A percentile compares a stretch with the other conserved stretches of the same genome.
These are phyloP conservation scores for Meandrina meandrites DNA, from an alignment of 92 coral and sea anemone species.

Conservation along the genomic window DNA sequence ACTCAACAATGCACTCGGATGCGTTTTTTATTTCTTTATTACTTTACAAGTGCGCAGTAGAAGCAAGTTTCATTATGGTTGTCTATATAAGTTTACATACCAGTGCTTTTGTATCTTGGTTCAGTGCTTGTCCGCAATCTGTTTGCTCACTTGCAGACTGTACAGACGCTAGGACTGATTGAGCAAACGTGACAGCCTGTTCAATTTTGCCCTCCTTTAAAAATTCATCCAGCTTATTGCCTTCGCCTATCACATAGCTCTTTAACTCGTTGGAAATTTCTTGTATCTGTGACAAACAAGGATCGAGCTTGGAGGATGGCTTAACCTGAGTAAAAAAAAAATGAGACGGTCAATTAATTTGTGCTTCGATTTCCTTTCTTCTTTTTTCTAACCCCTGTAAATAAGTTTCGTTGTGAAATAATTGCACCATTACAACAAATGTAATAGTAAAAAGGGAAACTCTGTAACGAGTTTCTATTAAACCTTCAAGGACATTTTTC, in stretches of 20 bases:
- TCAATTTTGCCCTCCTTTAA: slow-evolving; percentile 28
- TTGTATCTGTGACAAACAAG: neutral
- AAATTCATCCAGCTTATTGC: slow-evolving; percentile 20
- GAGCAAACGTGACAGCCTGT: slow-evolving; percentile 25
- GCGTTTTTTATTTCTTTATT: too few relatives aligned
- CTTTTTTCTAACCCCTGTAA: too few relatives aligned
- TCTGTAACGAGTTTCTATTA: too few relatives aligned
- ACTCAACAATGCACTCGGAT: too few relatives aligned
- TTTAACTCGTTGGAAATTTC: neutral
- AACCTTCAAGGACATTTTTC: too few relatives aligned
- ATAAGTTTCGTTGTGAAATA: too few relatives aligned
- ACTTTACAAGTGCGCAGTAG: too few relatives aligned
- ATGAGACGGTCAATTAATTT: too few relatives aligned
- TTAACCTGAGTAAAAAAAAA: neutral
- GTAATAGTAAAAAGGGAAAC: too few relatives aligned
- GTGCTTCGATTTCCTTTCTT: neutral
- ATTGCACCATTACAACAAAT: too few relatives aligned
- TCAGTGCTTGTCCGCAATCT: slow-evolving; percentile 21
- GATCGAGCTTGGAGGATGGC: slow-evolving; percentile 34
- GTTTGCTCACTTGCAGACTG: slow-evolving; percentile 12
- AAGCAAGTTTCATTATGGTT: neutral
- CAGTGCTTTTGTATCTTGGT: neutral
- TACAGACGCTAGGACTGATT: slow-evolving; percentile 9
- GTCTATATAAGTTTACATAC: neutral
- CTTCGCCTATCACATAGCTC: slow-evolving; percentile 1